These are phyloP conservation scores for Pycnonotus jocosus DNA, from an alignment of 2,113 vertebrate species.

Conservation along the genomic window DNA sequence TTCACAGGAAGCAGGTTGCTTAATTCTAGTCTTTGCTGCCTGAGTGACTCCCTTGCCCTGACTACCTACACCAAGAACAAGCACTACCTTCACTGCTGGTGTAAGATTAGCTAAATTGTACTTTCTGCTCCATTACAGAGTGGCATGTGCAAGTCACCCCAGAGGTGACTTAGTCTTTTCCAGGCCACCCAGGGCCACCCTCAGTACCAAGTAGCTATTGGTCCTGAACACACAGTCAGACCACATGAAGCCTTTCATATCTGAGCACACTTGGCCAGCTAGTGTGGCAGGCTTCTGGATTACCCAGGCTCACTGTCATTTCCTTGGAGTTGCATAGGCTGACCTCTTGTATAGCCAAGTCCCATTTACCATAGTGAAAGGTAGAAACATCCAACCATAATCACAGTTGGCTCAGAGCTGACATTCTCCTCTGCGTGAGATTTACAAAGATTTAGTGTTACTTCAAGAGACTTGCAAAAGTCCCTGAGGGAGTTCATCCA, in stretches of 20 bases:
- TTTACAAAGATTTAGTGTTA: background rate
- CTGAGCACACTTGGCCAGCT: background rate
- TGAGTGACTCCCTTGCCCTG: background rate
- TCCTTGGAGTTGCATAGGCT: background rate
- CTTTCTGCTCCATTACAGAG: background rate
- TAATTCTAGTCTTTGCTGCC: background rate
- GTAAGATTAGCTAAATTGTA: background rate
- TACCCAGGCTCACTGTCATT: background rate
- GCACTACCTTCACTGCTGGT: background rate
- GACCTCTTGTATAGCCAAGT: background rate
- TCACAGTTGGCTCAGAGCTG: background rate
- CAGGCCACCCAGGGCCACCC: background rate
- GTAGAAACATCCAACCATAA: background rate
- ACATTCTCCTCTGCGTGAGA: background rate
- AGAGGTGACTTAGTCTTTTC: background rate
- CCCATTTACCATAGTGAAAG: background rate
- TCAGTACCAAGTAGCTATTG: background rate
- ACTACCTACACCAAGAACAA: background rate
- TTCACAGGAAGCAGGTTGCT: background rate
- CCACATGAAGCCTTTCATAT: accelerated
- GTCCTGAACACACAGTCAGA: background rate
- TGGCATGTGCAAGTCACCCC: background rate
- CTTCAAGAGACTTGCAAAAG: background rate
- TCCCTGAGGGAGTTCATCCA: background rate
- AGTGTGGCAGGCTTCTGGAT: background rate